A percentile compares a stretch with the other conserved stretches of the same genome.
phyloP scores from a whole-genome alignment of 2,888 invertebrate genomes.

The Muscina levida region DNA sequence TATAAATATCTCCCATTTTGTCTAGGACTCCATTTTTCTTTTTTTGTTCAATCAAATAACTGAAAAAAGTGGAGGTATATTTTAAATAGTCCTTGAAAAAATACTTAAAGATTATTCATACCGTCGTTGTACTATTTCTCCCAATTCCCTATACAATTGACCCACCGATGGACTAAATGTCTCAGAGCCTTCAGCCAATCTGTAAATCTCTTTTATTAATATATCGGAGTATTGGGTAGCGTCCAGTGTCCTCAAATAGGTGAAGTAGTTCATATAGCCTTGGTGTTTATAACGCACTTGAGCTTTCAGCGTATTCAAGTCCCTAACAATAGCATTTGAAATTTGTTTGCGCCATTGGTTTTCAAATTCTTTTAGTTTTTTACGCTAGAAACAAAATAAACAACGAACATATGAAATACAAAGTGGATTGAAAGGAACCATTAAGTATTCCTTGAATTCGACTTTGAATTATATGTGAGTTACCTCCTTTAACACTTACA shows the following conservation, averaged over 20 bases:
- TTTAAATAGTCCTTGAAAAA: background rate
- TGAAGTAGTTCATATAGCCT: constrained; percentile 84
- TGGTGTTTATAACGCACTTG: constrained; percentile 82
- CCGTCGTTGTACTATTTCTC: constrained; percentile 84
- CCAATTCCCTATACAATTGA: constrained; percentile 85
- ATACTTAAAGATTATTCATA: constrained; percentile 33
- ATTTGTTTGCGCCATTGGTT: constrained; percentile 85
- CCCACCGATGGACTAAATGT: constrained; percentile 87
- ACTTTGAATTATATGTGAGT: too few relatives aligned
- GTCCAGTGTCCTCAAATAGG: constrained; percentile 86
- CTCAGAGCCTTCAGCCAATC: constrained; percentile 88
- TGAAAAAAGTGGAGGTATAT: constrained; percentile 68
- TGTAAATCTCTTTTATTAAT: constrained; percentile 85
- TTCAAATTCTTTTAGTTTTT: constrained; percentile 83
- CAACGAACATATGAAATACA: background rate
- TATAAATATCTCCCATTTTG: constrained; percentile 84
- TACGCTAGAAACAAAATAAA: constrained; percentile 80
- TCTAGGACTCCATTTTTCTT: constrained; percentile 84
- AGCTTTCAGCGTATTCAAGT: constrained; percentile 84
- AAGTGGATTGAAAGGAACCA: too few relatives aligned
- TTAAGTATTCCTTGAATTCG: too few relatives aligned
- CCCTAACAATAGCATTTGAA: constrained; percentile 84
- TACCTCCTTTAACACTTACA: constrained; percentile 78
- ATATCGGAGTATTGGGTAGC: constrained; percentile 83
- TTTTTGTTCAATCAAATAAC: constrained; percentile 85